Conservation (phyloP, 2,888 invertebrate genomes). For the Rhynchonema sp. region DNA sequence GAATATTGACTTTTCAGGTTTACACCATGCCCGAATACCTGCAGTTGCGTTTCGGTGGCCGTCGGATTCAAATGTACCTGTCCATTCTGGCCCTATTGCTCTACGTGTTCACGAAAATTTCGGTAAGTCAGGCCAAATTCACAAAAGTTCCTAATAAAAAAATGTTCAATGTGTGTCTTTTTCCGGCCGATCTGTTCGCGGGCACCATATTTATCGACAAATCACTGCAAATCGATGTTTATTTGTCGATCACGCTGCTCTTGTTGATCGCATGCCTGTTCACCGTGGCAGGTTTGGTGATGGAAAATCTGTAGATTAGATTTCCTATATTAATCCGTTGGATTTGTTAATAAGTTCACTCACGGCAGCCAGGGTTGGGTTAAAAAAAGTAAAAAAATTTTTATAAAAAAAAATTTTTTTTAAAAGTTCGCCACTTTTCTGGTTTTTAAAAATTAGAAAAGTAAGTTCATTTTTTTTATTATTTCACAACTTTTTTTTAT, state of each 20-base stretch:
- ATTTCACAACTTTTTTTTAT: too few relatives aligned
- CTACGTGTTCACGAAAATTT: conserved; percentile 39
- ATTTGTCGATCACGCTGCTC: background rate
- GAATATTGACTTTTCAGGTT: too few relatives aligned
- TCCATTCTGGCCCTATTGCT: conserved; percentile 37
- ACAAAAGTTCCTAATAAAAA: too few relatives aligned
- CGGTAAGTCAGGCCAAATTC: too few relatives aligned
- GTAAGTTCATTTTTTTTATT: too few relatives aligned
- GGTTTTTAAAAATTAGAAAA: too few relatives aligned
- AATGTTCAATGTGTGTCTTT: background rate
- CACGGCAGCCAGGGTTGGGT: too few relatives aligned
- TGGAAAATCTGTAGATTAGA: background rate
- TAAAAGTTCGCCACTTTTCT: too few relatives aligned
- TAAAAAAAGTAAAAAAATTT: background rate
- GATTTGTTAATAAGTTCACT: too few relatives aligned
- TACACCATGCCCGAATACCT: conserved; percentile 41
- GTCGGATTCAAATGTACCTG: conserved; percentile 36
- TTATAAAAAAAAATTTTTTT: background rate
- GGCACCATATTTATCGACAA: background rate
- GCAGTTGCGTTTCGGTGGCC: conserved; percentile 36
- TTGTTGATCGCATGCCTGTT: background rate
- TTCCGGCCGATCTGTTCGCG: background rate
- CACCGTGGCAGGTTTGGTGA: background rate
- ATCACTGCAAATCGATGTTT: background rate
- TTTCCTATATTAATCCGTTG: too few relatives aligned